Conservation (phyloP, 2,797 vertebrate genomes). For the Scomberomorus guttatus region DNA sequence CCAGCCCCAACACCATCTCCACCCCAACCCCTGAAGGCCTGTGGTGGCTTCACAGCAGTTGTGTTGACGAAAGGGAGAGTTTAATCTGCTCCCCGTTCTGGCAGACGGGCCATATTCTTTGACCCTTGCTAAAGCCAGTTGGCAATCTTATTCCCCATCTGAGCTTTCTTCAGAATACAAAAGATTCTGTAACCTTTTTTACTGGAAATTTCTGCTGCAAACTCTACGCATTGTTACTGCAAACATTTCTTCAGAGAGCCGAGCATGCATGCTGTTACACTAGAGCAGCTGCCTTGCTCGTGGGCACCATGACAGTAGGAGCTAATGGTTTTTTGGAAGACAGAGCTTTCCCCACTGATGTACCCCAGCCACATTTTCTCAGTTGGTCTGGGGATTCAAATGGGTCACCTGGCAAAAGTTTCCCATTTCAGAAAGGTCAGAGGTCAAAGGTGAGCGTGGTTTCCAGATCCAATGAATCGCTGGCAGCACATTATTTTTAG, state of each 20-base stretch:
- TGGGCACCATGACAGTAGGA: slow-evolving; percentile 32
- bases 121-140: slow-evolving; percentile 53
- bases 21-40: slow-evolving; percentile 23
- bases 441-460: slow-evolving; percentile 59
- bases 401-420: slow-evolving; percentile 66
- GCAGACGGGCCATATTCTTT: slow-evolving; percentile 53
- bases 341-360: slow-evolving; percentile 13
- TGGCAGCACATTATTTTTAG: slow-evolving; percentile 70
- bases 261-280: not conserved
- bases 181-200: not conserved
- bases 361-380: slow-evolving; percentile 41
- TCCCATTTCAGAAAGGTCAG: slow-evolving; percentile 58
- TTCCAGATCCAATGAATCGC: slow-evolving; percentile 61
- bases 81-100: slow-evolving; percentile 58
- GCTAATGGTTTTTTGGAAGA: slow-evolving; percentile 27
- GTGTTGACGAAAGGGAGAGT: slow-evolving; percentile 52
- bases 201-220: not conserved
- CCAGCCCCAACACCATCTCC: slow-evolving; percentile 40
- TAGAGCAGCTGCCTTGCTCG: slow-evolving; percentile 3
- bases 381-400: slow-evolving; percentile 45
- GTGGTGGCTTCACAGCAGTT: slow-evolving; percentile 28
- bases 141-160: slow-evolving; percentile 34
- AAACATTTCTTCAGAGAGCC: not conserved
- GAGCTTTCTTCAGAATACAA: slow-evolving; percentile 27
- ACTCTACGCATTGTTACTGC: not conserved